Evolutionary conservation across 1,140 invertebrate species (phyloP).

Genomic region (Octopus sinensis): DNA sequence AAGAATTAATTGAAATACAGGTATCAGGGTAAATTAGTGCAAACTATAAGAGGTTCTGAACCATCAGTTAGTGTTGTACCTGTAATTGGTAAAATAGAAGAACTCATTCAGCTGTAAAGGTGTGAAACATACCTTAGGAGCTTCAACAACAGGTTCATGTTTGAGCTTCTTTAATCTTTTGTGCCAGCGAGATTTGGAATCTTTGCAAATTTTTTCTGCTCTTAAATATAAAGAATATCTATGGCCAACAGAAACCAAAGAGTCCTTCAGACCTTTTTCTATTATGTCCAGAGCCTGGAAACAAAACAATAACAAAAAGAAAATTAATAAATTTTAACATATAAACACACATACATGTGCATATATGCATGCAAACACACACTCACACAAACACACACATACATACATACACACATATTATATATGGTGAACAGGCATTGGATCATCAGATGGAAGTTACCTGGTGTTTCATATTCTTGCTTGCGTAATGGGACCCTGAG

Average conservation of each 20-base stretch:
- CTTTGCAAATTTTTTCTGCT: constrained; percentile 52
- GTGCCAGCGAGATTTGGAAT: constrained; percentile 37
- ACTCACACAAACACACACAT: too few species aligned
- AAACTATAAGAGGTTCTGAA: too few species aligned
- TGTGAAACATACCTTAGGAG: constrained; percentile 25
- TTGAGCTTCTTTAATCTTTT: constrained; percentile 37
- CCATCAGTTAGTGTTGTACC: too few species aligned
- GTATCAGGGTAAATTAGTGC: too few species aligned
- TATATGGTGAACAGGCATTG: too few species aligned
- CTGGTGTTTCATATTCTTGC: too few species aligned
- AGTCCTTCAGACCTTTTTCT: constrained; percentile 53
- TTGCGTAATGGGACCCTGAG: too few species aligned
- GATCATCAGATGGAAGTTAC: too few species aligned
- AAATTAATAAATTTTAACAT: background rate
- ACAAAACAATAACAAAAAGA: constrained; percentile 11
- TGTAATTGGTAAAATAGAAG: too few species aligned
- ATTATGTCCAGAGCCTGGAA: constrained; percentile 54
- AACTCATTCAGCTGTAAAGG: too few species aligned
- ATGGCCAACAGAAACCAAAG: constrained; percentile 52
- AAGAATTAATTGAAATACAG: too few species aligned
- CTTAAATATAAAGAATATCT: constrained; percentile 57
- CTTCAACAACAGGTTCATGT: constrained; percentile 43
- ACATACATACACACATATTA: too few species aligned
- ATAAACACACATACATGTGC: background rate
- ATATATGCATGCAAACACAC: background rate